Evolutionary conservation across 1,140 invertebrate genomes (phyloP).

Genomic region (Musca domestica): DNA sequence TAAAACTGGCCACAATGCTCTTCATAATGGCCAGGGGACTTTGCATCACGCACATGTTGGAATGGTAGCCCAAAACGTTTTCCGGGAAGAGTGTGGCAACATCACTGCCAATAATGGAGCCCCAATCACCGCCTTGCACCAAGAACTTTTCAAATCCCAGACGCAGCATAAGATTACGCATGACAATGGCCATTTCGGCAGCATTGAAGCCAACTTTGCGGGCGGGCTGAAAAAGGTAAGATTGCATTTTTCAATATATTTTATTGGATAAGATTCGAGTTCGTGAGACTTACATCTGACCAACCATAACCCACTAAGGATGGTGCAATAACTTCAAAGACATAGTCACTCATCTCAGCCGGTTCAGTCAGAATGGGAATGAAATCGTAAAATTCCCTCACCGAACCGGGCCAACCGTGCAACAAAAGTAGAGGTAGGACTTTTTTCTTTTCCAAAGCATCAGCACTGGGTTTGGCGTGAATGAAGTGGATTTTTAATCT

Average conservation of each 20-base stretch:
- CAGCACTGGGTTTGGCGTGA: slow-evolving; percentile 60
- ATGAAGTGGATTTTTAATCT: slow-evolving; percentile 75
- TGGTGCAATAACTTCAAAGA: slow-evolving; percentile 76
- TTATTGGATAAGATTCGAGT: not conserved
- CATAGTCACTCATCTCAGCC: slow-evolving; percentile 61
- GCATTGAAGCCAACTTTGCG: slow-evolving; percentile 63
- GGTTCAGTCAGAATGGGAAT: slow-evolving; percentile 67
- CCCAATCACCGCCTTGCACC: slow-evolving; percentile 83
- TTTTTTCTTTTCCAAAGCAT: slow-evolving; percentile 52
- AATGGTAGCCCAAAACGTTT: slow-evolving; percentile 62
- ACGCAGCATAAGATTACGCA: slow-evolving; percentile 79
- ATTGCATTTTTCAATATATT: not conserved
- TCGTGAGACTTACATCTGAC: slow-evolving; percentile 62
- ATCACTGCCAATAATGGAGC: slow-evolving; percentile 60
- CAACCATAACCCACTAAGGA: slow-evolving; percentile 84
- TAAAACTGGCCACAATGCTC: slow-evolving; percentile 37
- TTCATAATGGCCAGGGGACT: slow-evolving; percentile 39
- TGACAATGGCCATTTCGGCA: slow-evolving; percentile 68
- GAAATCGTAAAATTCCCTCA: slow-evolving; percentile 83
- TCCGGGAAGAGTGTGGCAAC: slow-evolving; percentile 72
- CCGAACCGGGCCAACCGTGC: slow-evolving; percentile 90
- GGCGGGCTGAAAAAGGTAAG: slow-evolving; percentile 53
- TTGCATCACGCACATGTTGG: slow-evolving; percentile 58
- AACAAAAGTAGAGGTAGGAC: slow-evolving; percentile 72
- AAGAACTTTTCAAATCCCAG: slow-evolving; percentile 76